Base-by-base conservation (phyloP, 2,888 invertebrate genomes). In the Andrena camellia region DNA sequence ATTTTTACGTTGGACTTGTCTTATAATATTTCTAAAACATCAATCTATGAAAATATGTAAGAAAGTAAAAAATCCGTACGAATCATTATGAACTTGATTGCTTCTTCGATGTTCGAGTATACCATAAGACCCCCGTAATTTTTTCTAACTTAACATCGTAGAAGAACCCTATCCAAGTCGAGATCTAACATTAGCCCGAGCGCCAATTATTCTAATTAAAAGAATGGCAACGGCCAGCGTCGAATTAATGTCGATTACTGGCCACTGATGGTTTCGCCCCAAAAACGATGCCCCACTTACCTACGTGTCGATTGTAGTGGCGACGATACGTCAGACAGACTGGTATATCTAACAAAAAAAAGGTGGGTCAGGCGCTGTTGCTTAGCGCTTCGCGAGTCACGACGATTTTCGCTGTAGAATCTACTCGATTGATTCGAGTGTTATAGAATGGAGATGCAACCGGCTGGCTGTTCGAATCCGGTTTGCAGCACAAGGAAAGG, bases 181-280 rank as follows among this genome's bases (percentile, higher is more conserved):
- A 23, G 50, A 78, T 81, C 33, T 7, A n/a, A 48, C 23, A 71
- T 72, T 78, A 68, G 66, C 2, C 29, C 60, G 35, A 29, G 26
- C 10, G 10, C 13, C 52, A 71, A 80, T 77, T 52, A 70, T 81
- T n/a, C 31, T 50, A 67, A 63, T 81, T 78, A 78, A 72, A n/a
- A 20, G 17, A 35, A 57, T n/a, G 23, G 17, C 48, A 64, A 17
- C n/a, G 48, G 48, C 17, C 67, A 23, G 13, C 48, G 29, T 35
- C 17, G 33, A 72, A 68, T 62, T 50, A 35, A 68, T 68, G 50
- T 72, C 63, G 71, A 78, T 63, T 68, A 63, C n/a, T 1, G 23
- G 8, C 29, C 31, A 17, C 17, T 31, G 26, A 7, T 26, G 42
- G 50, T 63, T 64, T 33, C 52, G 31, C 13, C 52, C 29, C 29